These are phyloP conservation scores for Catagonus wagneri DNA, from an alignment of 2,113 vertebrate species.

Conservation along the genomic window DNA sequence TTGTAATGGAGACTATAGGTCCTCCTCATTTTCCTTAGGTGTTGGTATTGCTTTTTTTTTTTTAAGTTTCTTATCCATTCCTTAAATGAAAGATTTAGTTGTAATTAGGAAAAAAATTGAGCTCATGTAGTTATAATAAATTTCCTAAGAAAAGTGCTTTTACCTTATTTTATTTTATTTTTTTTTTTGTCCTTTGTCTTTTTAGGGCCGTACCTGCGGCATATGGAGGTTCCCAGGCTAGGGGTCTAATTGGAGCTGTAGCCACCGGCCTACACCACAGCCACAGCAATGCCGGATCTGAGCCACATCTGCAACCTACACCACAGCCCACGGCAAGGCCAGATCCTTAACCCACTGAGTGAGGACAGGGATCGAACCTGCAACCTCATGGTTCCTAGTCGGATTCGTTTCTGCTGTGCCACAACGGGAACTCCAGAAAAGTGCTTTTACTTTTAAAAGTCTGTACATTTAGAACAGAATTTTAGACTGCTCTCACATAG, in stretches of 20 bases:
- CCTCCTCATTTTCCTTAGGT: constrained; percentile 53
- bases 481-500: neutral
- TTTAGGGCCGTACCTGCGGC: no score
- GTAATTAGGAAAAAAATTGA: constrained; percentile 60
- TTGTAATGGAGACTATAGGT: constrained; percentile 33
- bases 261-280: no score
- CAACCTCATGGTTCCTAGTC: no score
- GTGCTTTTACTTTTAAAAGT: constrained; percentile 50
- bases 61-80: constrained; percentile 59
- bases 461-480: constrained; percentile 26
- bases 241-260: no score
- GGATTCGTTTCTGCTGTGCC: no score
- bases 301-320: no score
- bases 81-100: constrained; percentile 68
- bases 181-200: no score
- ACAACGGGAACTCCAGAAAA: neutral
- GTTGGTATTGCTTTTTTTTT: neutral
- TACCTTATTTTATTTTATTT: neutral
- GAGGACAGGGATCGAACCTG: no score
- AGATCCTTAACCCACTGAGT: no score
- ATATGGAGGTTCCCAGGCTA: no score
- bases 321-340: no score
- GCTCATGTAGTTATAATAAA: constrained; percentile 54
- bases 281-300: no score
- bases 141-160: constrained; percentile 52